Percentiles rank a stretch among this genome's conserved stretches.
phyloP scores from a whole-genome alignment of 2,888 invertebrate species.

The Slavum lentiscoides region DNA sequence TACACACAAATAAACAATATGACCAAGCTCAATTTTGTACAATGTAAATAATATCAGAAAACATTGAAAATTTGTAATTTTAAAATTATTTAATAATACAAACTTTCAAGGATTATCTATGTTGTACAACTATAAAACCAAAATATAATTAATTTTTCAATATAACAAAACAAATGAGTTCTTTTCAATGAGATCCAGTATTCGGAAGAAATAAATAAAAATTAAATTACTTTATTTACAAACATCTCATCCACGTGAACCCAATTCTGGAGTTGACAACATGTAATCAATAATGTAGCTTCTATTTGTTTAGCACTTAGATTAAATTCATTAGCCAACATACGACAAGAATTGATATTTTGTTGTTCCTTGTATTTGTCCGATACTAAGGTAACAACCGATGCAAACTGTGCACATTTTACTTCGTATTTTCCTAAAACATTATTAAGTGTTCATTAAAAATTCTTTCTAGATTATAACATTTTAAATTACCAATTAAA shows the following conservation, averaged over 20 bases:
- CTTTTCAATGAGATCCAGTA: too few relatives aligned
- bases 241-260: conserved; percentile 46
- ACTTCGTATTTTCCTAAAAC: conserved; percentile 33
- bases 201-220: too few relatives aligned
- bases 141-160: neutral
- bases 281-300: conserved; percentile 44
- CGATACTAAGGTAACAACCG: conserved; percentile 43
- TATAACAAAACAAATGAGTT: neutral
- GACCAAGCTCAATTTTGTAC: neutral
- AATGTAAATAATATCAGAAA: neutral
- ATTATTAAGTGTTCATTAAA: neutral
- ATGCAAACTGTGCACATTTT: conserved; percentile 19
- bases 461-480: neutral
- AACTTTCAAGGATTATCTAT: neutral
- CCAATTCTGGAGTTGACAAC: conserved; percentile 49
- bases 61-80: too few relatives aligned
- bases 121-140: neutral
- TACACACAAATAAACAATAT: neutral
- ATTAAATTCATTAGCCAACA: conserved; percentile 45
- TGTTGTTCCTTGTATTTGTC: conserved; percentile 46
- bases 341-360: conserved; percentile 39
- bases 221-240: conserved; percentile 45
- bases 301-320: conserved; percentile 48
- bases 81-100: too few relatives aligned
- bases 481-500: conserved; percentile 61